These are phyloP conservation scores for Helicoverpa zea DNA, from an alignment of 1,140 invertebrate species.

Conservation along the genomic window DNA sequence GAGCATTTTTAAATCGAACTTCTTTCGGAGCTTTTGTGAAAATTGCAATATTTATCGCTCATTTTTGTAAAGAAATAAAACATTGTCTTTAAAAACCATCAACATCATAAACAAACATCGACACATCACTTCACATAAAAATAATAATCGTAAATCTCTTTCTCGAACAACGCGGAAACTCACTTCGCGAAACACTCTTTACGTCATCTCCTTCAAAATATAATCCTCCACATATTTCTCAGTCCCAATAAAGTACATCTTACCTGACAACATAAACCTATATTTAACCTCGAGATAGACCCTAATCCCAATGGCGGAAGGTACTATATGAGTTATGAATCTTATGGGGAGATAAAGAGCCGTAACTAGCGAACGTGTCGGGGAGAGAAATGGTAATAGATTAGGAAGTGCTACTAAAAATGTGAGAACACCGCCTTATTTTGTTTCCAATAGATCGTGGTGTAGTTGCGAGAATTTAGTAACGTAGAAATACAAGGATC, in stretches of 20 bases:
- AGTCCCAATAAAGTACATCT: conserved; percentile 2
- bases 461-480: neutral
- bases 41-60: no score
- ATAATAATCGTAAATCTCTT: neutral
- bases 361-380: conserved; percentile 33
- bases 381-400: conserved; percentile 31
- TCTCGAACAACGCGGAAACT: conserved; percentile 1
- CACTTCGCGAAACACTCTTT: neutral
- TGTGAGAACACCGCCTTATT: neutral
- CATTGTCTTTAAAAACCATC: neutral
- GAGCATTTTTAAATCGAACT: neutral
- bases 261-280: conserved; percentile 33
- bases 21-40: no score
- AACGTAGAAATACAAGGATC: neutral
- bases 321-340: conserved; percentile 38
- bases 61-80: no score
- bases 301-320: conserved; percentile 36
- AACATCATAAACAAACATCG: neutral
- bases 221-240: conserved; percentile 24
- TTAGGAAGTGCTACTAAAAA: conserved; percentile 27
- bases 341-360: conserved; percentile 38
- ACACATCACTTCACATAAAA: no score
- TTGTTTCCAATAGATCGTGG: neutral
- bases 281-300: conserved; percentile 28
- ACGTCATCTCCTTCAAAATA: conserved; percentile 9